Evolutionary conservation across 1,140 invertebrate genomes (phyloP).

Genomic region (Teleopsis dalmanni): DNA sequence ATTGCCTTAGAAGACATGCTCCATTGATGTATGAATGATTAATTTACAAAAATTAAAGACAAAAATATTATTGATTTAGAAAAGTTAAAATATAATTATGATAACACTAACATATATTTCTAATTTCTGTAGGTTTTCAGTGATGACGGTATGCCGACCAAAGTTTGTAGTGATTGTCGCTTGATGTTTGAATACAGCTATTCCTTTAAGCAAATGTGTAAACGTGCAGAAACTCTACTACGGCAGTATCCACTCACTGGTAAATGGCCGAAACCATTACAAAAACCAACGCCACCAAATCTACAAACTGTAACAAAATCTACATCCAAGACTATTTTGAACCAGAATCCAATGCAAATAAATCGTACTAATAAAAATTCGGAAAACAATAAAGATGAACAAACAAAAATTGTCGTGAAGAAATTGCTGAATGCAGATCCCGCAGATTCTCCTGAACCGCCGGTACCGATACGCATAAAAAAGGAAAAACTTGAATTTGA

Average conservation of each 20-base stretch:
- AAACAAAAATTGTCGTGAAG: slow-evolving; percentile 1
- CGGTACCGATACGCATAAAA: slow-evolving; percentile 3
- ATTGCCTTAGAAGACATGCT: too few species aligned
- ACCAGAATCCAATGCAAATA: not conserved
- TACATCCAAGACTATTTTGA: not conserved
- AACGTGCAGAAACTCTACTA: slow-evolving; percentile 60
- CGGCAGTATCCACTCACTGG: slow-evolving; percentile 59
- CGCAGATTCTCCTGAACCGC: slow-evolving; percentile 10
- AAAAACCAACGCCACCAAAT: slow-evolving; percentile 40
- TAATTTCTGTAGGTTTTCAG: slow-evolving; percentile 53
- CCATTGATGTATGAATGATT: too few species aligned
- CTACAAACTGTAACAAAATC: not conserved
- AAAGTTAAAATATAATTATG: too few species aligned
- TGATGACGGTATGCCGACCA: slow-evolving; percentile 64
- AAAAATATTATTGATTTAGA: too few species aligned
- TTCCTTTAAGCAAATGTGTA: slow-evolving; percentile 65
- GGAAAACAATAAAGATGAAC: not conserved
- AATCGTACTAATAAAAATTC: not conserved
- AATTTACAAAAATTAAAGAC: too few species aligned
- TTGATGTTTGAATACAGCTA: slow-evolving; percentile 60
- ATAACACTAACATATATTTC: too few species aligned
- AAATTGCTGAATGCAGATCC: slow-evolving; percentile 12
- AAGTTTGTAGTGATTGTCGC: slow-evolving; percentile 60
- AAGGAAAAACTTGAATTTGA: not conserved
- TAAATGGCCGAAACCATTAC: slow-evolving; percentile 49